Base-by-base conservation (phyloP, 2,888 invertebrate genomes). In the Itoplectis maculator region DNA sequence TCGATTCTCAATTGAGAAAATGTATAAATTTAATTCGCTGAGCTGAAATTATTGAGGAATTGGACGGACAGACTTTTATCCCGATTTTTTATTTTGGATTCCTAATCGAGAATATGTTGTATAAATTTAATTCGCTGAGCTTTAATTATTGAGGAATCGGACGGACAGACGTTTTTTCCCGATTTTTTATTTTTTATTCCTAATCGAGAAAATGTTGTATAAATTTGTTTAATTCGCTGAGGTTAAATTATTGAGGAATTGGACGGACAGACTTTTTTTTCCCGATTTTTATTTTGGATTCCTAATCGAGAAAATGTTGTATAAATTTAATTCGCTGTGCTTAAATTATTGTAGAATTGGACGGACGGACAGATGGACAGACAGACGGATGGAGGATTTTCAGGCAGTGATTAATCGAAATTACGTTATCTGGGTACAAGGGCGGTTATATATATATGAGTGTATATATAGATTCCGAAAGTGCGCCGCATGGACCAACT, bases 311-410 rank as follows among this genome's bases (percentile, higher is more conserved):
- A 18, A 63, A 65, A 8, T 40, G 49, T 65, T 9, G 37, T 23
- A 11, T 51, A n/a, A n/a, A n/a, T n/a, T n/a, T n/a, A n/a, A n/a
- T n/a, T n/a, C n/a, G n/a, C n/a, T n/a, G n/a, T n/a, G 35, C 59
- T 47, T 76, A 37, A 73, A 79, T 69, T 63, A 54, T 63, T 8
- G 42, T 68, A 73, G n/a, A n/a, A n/a, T n/a, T n/a, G n/a, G n/a
- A n/a, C 13, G 61, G 49, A 76, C 35, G 23, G 45, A 75, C n/a
- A n/a, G n/a, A n/a, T n/a, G n/a, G n/a, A n/a, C n/a, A n/a, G n/a
- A n/a, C n/a, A n/a, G n/a, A n/a, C n/a, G 79, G 70, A 75, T 72
- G 15, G n/a, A 20, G 54, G 47, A 74, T 81, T 66, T 59, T 79
- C 76, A n/a, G n/a, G 29, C 37, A 11, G 47, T 51, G 65, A 66